Evolutionary conservation across 1,140 invertebrate genomes (phyloP).

Genomic region (Myzus persicae): DNA sequence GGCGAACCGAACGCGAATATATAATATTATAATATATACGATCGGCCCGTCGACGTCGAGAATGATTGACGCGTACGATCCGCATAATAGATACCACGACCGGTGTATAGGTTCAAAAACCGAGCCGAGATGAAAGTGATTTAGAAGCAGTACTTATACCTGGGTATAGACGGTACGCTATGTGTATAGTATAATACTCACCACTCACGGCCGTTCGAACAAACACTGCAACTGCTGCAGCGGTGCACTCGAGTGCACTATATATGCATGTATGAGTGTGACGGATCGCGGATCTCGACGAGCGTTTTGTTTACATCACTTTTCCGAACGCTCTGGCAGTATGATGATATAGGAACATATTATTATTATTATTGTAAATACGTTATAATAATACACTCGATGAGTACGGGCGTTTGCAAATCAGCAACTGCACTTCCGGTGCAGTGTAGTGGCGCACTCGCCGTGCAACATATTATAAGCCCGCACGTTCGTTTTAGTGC

Average conservation of each 20-base stretch:
- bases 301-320: not conserved
- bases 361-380: not conserved
- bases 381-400: not conserved
- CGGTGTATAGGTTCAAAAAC: not conserved
- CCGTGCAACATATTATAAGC: not conserved
- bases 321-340: not conserved
- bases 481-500: not conserved
- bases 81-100: not conserved
- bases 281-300: not conserved
- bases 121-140: not conserved
- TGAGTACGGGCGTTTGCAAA: not conserved
- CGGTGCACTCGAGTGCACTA: not conserved
- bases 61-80: not conserved
- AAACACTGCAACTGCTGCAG: not conserved
- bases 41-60: not conserved
- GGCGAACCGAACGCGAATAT: not conserved
- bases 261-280: not conserved
- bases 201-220: not conserved
- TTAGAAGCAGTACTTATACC: not conserved
- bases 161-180: not conserved
- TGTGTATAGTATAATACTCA: not conserved
- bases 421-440: not conserved
- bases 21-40: too few relatives aligned
- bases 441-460: not conserved
- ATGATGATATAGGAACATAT: not conserved